Percentiles rank a stretch among this genome's conserved stretches.
Evolutionary conservation across 2,888 invertebrate species (phyloP).

Genomic region (Ganaspis brasiliensis): DNA sequence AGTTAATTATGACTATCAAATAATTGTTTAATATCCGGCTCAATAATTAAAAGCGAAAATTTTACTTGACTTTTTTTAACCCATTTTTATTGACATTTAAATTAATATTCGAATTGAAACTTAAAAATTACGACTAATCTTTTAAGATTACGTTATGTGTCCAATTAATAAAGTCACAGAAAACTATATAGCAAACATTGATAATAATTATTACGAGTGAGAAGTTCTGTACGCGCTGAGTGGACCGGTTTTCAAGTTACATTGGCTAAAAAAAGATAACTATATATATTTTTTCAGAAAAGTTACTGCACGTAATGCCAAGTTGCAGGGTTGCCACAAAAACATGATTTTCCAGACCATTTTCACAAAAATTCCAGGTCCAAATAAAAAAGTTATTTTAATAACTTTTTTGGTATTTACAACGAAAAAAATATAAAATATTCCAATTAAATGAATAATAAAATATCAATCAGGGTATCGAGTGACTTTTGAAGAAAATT

Average conservation of each 20-base stretch:
- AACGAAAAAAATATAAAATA: no score
- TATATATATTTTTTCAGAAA: slow-evolving; percentile 12
- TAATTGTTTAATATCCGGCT: background rate
- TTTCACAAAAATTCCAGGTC: no score
- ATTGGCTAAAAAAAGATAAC: slow-evolving; percentile 17
- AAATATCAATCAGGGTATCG: no score
- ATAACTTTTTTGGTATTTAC: no score
- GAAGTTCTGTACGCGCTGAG: slow-evolving; percentile 4
- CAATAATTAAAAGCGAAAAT: slow-evolving; percentile 29
- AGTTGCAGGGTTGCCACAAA: no score
- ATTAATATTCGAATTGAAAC: slow-evolving; percentile 11
- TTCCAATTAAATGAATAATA: no score
- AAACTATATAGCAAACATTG: slow-evolving; percentile 22
- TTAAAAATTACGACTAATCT: slow-evolving; percentile 33
- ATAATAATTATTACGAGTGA: slow-evolving; percentile 9
- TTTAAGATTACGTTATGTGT: slow-evolving; percentile 11
- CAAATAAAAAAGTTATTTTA: no score
- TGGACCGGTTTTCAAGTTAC: slow-evolving; percentile 21
- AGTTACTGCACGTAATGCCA: slow-evolving; percentile 12
- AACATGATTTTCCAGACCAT: no score
- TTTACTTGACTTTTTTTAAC: slow-evolving; percentile 1
- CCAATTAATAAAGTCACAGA: slow-evolving; percentile 19
- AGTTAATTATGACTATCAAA: slow-evolving; percentile 26
- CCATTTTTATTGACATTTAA: slow-evolving; percentile 24
- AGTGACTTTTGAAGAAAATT: no score